These are phyloP conservation scores for Palaemon carinicauda DNA, from an alignment of 1,140 invertebrate species.

Conservation along the genomic window DNA sequence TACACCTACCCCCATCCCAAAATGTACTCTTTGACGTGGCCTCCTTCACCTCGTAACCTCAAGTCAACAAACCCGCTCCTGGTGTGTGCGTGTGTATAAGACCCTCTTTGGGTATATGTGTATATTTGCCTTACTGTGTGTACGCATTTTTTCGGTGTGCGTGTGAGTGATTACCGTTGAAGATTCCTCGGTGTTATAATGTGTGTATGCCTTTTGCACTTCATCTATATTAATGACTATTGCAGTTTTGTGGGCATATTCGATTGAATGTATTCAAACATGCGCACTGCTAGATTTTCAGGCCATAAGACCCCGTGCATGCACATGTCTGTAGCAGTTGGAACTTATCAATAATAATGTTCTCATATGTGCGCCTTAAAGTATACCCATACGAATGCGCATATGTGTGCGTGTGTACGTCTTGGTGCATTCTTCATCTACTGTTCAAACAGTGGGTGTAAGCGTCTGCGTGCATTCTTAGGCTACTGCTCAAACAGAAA, in stretches of 20 bases:
- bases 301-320: neutral
- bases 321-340: neutral
- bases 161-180: too few species aligned
- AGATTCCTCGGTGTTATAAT: too few species aligned
- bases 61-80: too few species aligned
- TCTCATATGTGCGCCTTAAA: neutral
- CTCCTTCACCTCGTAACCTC: too few species aligned
- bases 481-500: constrained; percentile 16
- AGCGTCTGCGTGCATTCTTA: constrained; percentile 21
- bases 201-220: too few species aligned
- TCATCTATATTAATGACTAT: too few species aligned
- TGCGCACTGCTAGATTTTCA: neutral
- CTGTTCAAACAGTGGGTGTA: neutral
- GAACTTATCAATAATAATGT: neutral
- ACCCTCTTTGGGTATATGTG: too few species aligned
- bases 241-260: neutral
- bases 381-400: neutral
- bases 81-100: too few species aligned
- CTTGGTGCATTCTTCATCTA: neutral
- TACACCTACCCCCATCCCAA: too few species aligned
- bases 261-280: neutral
- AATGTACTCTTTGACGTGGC: too few species aligned
- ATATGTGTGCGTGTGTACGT: neutral
- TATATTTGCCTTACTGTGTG: too few species aligned
- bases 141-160: too few species aligned